Conservation (phyloP, 2,113 vertebrate genomes). For the Corythornis vintsioides region DNA sequence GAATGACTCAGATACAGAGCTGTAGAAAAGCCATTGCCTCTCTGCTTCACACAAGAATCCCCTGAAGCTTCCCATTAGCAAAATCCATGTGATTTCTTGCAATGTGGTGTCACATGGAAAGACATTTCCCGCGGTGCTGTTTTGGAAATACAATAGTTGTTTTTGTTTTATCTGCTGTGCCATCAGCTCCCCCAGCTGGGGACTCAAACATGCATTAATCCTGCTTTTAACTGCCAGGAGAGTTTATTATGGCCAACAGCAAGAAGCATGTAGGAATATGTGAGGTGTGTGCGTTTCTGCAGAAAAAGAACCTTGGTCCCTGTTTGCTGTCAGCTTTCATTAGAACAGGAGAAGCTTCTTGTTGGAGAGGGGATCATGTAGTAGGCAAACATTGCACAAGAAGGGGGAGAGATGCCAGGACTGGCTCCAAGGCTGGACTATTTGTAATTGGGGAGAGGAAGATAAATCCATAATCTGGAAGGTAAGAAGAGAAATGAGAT, state of each 20-base stretch:
- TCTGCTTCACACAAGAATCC: constrained; percentile 28
- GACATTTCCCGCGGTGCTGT: constrained; percentile 20
- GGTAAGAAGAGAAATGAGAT: background rate
- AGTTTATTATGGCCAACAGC: constrained; percentile 69
- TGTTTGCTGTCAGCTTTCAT: constrained; percentile 42
- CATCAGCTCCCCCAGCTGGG: constrained; percentile 46
- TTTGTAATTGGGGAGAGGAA: background rate
- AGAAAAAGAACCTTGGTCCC: constrained; percentile 27
- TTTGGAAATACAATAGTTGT: constrained; percentile 56
- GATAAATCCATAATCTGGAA: background rate
- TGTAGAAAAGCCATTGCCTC: constrained; percentile 23
- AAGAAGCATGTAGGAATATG: constrained; percentile 65
- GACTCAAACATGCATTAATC: constrained; percentile 42
- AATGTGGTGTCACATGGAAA: constrained; percentile 38
- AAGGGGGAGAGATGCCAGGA: background rate
- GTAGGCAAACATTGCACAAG: constrained; percentile 28
- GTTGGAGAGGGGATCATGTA: background rate
- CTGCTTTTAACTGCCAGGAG: constrained; percentile 41
- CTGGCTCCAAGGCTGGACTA: background rate
- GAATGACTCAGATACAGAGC: background rate
- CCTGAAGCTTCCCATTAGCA: constrained; percentile 48
- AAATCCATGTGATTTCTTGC: constrained; percentile 42
- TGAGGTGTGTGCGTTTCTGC: constrained; percentile 39
- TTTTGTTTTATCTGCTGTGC: constrained; percentile 58
- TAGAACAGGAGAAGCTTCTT: constrained; percentile 27